Base-by-base conservation (phyloP, 92 coral and sea anemone genomes). In the Epizoanthus illoricatus region DNA sequence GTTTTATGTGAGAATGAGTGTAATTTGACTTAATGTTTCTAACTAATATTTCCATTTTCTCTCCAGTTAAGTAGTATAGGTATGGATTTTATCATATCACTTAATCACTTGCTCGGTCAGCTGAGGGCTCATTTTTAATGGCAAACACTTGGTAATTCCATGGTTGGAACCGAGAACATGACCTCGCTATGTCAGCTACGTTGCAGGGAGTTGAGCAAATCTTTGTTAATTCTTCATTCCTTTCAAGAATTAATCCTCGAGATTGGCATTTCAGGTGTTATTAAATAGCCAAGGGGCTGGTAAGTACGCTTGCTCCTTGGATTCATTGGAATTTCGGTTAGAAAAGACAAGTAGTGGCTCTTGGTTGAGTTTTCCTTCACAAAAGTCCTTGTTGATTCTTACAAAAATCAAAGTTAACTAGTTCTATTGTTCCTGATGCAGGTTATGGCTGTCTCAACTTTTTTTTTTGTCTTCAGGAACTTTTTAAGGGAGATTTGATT, bases 121-220 rank as follows among this genome's bases (percentile, higher is more conserved):
- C 71, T 24, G 82, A 78, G 82, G 82, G 82, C 82, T 78, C 82
- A 78, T 62, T 62, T 78, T 78, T 57, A 70, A 78, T 62, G 82
- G 82, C 82, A 62, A 62, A 64, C 24, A 49, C 71, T 76, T 78
- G 82, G 59, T 70, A 62, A 19, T 65, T 72, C 88, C 79, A 69
- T 85, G 92, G 89, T 75, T 80, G 92, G 92, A 89, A 89, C 92
- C 81, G 10, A 66, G 76, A 84, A 84, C 92, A 89, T 89, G 92
- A 89, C 92, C 92, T 85, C 61, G 92, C 80, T 89, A 84, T 85
- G 89, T 89, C 89, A 81, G 92, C 92, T 85, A 84, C 70, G 89
- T 81, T 89, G 89, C 78, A 89, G 92, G 89, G 92, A 85, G 76
- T 85, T 85, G 89, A 85, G 92, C 39, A 65, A 73, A 80, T 47